These are phyloP conservation scores for Andrena camellia DNA, from an alignment of 2,888 invertebrate species.

Conservation along the genomic window DNA sequence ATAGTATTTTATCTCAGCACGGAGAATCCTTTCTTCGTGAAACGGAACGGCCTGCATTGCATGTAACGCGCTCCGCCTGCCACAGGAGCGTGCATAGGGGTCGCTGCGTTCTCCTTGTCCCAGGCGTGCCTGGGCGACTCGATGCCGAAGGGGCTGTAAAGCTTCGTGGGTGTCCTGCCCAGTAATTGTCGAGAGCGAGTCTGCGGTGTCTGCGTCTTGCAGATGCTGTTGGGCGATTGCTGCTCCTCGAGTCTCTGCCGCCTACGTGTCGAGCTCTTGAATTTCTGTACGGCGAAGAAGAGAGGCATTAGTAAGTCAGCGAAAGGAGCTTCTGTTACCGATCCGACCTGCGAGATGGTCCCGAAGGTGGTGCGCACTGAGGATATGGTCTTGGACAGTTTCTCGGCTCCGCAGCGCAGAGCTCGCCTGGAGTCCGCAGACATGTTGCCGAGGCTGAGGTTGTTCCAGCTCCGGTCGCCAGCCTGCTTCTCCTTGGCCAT, in stretches of 20 bases:
- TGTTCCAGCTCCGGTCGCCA: slow-evolving; percentile 80
- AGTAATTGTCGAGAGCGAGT: slow-evolving; percentile 86
- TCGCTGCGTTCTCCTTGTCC: slow-evolving; percentile 87
- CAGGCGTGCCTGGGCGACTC: slow-evolving; percentile 88
- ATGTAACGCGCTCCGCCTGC: slow-evolving; percentile 70
- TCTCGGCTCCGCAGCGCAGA: slow-evolving; percentile 89
- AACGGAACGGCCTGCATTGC: slow-evolving; percentile 77
- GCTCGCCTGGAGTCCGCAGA: slow-evolving; percentile 89
- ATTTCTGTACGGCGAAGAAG: slow-evolving; percentile 83
- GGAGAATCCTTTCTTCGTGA: slow-evolving; percentile 79
- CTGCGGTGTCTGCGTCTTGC: slow-evolving; percentile 85
- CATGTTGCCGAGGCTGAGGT: slow-evolving; percentile 80
- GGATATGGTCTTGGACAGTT: slow-evolving; percentile 89
- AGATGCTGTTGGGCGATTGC: slow-evolving; percentile 84
- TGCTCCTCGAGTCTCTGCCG: slow-evolving; percentile 87
- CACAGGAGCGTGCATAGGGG: slow-evolving; percentile 76
- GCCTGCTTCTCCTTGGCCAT: slow-evolving; percentile 69
- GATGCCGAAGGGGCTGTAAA: slow-evolving; percentile 92
- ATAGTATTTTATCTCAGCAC: slow-evolving; percentile 77
- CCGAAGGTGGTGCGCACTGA: slow-evolving; percentile 89
- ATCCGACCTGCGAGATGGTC: slow-evolving; percentile 88
- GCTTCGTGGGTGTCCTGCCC: slow-evolving; percentile 90
- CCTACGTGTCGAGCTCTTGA: slow-evolving; percentile 86
- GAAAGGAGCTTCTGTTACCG: not conserved
- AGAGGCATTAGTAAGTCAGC: not conserved